phyloP scores from a whole-genome alignment of 2,113 vertebrate species.

The Amphilophus citrinellus region DNA sequence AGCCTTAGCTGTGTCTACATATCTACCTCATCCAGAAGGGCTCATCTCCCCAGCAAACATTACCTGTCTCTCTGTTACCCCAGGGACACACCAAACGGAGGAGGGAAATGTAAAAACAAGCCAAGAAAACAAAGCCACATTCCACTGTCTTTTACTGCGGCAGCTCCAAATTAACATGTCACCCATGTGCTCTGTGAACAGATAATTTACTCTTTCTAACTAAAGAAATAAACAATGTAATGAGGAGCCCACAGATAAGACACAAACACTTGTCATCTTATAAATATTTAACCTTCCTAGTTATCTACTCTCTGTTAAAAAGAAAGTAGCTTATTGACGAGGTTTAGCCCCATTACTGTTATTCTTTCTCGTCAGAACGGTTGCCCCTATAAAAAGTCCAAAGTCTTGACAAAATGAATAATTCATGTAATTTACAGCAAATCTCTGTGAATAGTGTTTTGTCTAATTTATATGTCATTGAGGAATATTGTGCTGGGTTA shows the following conservation, averaged over 20 bases:
- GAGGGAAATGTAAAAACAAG: slow-evolving; percentile 45
- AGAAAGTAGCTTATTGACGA: slow-evolving; percentile 32
- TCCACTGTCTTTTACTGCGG: slow-evolving; percentile 23
- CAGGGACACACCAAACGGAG: slow-evolving; percentile 43
- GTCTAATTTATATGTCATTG: slow-evolving; percentile 78
- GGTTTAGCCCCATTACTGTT: slow-evolving; percentile 28
- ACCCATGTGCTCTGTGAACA: slow-evolving; percentile 40
- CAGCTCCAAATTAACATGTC: slow-evolving; percentile 67
- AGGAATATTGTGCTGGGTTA: slow-evolving; percentile 58
- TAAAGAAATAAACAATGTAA: slow-evolving; percentile 70
- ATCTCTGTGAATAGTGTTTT: slow-evolving; percentile 76
- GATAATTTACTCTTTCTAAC: slow-evolving; percentile 64
- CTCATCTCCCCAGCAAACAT: slow-evolving; percentile 76
- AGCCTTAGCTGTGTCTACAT: slow-evolving; percentile 63
- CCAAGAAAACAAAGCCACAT: slow-evolving; percentile 33
- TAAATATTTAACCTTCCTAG: slow-evolving; percentile 75
- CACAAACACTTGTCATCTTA: slow-evolving; percentile 72
- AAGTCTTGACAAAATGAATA: slow-evolving; percentile 68
- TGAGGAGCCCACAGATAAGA: slow-evolving; percentile 61
- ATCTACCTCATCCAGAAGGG: slow-evolving; percentile 70
- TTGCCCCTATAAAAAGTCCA: slow-evolving; percentile 45
- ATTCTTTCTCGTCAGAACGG: slow-evolving; percentile 42
- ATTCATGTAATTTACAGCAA: slow-evolving; percentile 77
- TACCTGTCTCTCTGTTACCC: slow-evolving; percentile 69
- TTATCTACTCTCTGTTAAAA: slow-evolving; percentile 32